Base-by-base conservation (phyloP, 2,797 vertebrate species). In the Microctenopoma steveboyesi region DNA sequence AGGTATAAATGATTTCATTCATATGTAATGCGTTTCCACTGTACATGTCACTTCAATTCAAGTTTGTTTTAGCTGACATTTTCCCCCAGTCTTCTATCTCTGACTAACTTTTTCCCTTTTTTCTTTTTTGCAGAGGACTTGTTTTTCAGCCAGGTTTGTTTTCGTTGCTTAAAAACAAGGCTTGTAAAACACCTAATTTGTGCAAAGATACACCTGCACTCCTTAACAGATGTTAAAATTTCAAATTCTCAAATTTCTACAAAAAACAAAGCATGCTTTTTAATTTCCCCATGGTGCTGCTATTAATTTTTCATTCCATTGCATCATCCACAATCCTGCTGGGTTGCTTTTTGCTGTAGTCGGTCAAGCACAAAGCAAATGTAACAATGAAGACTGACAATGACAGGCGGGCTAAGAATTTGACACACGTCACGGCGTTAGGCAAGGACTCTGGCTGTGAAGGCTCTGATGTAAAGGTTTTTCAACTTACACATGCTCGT, bases 291-390 rank as follows among this genome's bases (percentile, higher is more conserved):
- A 18, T 35, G 56, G 60, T 7, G 0, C 33, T 39, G 35, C 45
- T 64, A 46, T 71, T 76, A 40, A 55, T 65, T 65, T 76, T 53
- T 57, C 11, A 52, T 69, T 79, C 46, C 54, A 48, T 75, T 67
- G 57, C 42, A 50, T n/a, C 35, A 28, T 62, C 53, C 4, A n/a
- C 50, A 35, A 3, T 59, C 54, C 76, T 14, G 66, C 72, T 82
- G 67, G 5, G 71, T 75, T 57, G 42, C 59, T 76, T 79, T 74
- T 63, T 59, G 27, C 73, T 35, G 14, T 57, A 16, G 56, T 42
- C 4, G 2, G 64, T 56, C 61, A 15, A 59, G 52, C 59, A 51
- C 40, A 42, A 6, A 64, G 62, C 2, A 1, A 64, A 65, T 49
- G 53, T 72, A 76, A 66, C 48, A 55, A 13, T 16, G 30, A 48